These are phyloP conservation scores for Oreochromis grahami DNA, from an alignment of 2,797 vertebrate genomes.

Conservation along the genomic window DNA sequence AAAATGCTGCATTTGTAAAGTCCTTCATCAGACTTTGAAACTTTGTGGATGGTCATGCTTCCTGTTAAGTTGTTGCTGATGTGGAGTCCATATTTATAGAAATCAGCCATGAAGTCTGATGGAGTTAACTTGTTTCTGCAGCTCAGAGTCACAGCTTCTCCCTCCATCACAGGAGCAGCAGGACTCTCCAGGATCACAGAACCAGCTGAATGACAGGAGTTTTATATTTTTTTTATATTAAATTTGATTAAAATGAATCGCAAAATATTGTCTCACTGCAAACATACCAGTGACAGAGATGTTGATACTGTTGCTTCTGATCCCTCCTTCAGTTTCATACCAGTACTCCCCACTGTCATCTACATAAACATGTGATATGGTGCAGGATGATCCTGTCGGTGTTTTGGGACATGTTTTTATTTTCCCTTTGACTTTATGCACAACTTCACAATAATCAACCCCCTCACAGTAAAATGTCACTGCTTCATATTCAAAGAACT, in stretches of 20 bases:
- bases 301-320: not conserved
- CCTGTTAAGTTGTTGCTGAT: not conserved
- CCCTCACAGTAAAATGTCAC: not conserved
- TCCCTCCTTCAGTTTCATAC: not conserved
- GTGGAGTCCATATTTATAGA: not conserved
- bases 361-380: not conserved
- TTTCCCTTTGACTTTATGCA: not conserved
- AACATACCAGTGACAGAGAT: not conserved
- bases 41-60: not conserved
- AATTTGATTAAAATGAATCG: not conserved
- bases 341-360: not conserved
- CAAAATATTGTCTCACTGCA: not conserved
- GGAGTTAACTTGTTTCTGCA: not conserved
- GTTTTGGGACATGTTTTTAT: not conserved
- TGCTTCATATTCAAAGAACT: not conserved
- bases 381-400: not conserved
- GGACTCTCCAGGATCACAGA: not conserved
- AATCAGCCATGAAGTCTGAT: not conserved
- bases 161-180: not conserved
- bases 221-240: rapidly evolving
- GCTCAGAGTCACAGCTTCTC: not conserved
- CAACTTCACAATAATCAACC: not conserved
- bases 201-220: not conserved
- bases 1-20: not conserved
- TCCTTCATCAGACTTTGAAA: not conserved